Evolutionary conservation across 2,888 invertebrate genomes (phyloP).

Genomic region (Diarsia rubi): DNA sequence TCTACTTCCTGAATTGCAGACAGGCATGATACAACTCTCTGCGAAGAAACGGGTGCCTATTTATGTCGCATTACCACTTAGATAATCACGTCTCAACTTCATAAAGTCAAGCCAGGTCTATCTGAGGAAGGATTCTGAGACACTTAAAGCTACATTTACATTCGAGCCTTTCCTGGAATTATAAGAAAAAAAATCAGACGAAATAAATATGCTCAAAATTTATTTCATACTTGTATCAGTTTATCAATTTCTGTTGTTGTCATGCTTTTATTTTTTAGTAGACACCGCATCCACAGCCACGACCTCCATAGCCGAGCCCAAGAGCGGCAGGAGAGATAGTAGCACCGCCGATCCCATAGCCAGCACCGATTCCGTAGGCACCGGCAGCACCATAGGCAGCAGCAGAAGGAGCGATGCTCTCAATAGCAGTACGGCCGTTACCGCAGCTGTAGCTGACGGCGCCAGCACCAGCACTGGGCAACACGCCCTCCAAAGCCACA

Average conservation of each 20-base stretch:
- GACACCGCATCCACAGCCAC: background rate
- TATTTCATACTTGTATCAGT: background rate
- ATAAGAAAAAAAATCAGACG: background rate
- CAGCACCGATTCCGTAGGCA: background rate
- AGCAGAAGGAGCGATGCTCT: conserved; percentile 15
- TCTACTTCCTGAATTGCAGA: background rate
- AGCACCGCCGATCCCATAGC: background rate
- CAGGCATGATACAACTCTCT: background rate
- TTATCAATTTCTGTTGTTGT: background rate
- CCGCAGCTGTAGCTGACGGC: conserved; percentile 31
- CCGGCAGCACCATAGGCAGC: background rate
- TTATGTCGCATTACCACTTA: background rate
- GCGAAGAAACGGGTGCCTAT: background rate
- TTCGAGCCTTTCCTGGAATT: background rate
- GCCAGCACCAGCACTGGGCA: conserved; percentile 18
- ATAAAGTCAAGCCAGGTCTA: background rate
- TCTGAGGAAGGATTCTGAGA: background rate
- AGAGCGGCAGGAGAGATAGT: background rate
- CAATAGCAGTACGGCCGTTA: background rate
- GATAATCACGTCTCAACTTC: background rate
- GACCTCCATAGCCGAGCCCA: conserved; percentile 2
- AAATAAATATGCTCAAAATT: background rate
- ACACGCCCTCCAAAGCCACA: background rate
- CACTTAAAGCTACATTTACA: background rate
- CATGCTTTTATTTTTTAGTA: background rate